Percentiles rank a stretch among this genome's conserved stretches.
phyloP scores from a whole-genome alignment of 1,140 invertebrate species.

The Lordiphosa collinella region DNA sequence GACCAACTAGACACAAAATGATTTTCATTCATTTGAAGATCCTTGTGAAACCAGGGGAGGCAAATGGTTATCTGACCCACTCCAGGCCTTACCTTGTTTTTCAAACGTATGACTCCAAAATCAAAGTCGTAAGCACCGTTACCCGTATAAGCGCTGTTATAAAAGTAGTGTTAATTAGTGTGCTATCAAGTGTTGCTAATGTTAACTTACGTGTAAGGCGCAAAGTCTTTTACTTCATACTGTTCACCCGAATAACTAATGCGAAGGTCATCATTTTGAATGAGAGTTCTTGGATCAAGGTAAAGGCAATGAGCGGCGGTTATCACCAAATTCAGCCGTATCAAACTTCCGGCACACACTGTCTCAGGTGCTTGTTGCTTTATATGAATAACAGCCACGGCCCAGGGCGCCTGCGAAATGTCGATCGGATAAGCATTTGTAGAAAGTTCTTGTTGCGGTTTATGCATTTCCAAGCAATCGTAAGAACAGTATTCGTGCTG shows the following conservation, averaged over 20 bases:
- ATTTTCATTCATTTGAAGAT: neutral
- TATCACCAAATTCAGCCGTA: conserved; percentile 8
- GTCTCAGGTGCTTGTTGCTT: neutral
- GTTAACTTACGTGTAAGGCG: neutral
- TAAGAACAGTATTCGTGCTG: neutral
- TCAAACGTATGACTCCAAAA: neutral
- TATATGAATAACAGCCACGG: neutral
- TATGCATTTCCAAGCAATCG: neutral
- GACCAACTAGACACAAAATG: neutral
- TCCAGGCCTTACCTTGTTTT: neutral
- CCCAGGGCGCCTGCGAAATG: too few relatives aligned
- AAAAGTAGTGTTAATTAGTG: neutral
- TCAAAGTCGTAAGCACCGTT: neutral
- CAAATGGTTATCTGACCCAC: neutral
- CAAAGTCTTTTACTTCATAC: too few relatives aligned
- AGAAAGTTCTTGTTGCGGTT: fast-evolving
- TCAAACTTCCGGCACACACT: conserved; percentile 12
- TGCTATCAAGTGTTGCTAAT: neutral
- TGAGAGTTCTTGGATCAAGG: too few relatives aligned
- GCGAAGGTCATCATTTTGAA: too few relatives aligned
- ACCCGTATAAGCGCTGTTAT: neutral
- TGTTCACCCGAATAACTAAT: too few relatives aligned
- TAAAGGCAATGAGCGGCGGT: conserved; percentile 23
- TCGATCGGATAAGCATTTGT: too few relatives aligned
- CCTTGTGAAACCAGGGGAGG: conserved; percentile 1